Base-by-base conservation (phyloP, 2,888 invertebrate species). In the Limenitis camilla region DNA sequence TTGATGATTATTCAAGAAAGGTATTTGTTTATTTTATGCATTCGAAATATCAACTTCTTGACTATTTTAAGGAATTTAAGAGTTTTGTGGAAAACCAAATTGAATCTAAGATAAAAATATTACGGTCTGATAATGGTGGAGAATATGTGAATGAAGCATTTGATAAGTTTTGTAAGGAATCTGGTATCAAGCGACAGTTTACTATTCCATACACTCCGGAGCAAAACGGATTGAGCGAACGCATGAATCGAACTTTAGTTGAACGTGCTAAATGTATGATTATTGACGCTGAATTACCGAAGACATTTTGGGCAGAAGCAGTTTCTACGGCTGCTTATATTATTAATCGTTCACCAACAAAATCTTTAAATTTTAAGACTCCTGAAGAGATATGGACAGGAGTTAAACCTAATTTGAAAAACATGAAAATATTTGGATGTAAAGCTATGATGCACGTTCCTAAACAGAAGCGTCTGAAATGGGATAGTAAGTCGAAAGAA, bases 191-290 rank as follows among this genome's bases (percentile, higher is more conserved):
- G 41, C 62, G 9, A 32, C 58, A 9, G 52, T 66, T 38, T 27
- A 56, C 68, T 0, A 56, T 58, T 8, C 60, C 69, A 0, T 61
- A 68, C 39, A 67, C 61, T 2, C 68, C 67, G 1, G 60, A 70
- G 46, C 65, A 67, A 40, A 74, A 71, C 58, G 72, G 68, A 0
- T 27, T 63, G n/a, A 61, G 68, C 5, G 72, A 73, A 45, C 38
- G 68, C 6, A 57, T 56, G 53, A 60, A 58, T 38, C 32, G 56
- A 38, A 60, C 58, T 6, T 27, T 59, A 36, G 41, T 52, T 44
- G 40, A 60, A 47, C 39, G 44, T 11, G 44, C 44, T 32, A 38
- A 40, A 42, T 46, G 53, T 32, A 35, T 53, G 31, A 31, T 54
- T 9, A 30, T 43, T 29, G 46, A 55, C 36, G 29, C 54, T 27